Evolutionary conservation across 2,888 invertebrate genomes (phyloP), one percentile per base, ranked within the genome.

Genomic region (Pecten maximus): DNA sequence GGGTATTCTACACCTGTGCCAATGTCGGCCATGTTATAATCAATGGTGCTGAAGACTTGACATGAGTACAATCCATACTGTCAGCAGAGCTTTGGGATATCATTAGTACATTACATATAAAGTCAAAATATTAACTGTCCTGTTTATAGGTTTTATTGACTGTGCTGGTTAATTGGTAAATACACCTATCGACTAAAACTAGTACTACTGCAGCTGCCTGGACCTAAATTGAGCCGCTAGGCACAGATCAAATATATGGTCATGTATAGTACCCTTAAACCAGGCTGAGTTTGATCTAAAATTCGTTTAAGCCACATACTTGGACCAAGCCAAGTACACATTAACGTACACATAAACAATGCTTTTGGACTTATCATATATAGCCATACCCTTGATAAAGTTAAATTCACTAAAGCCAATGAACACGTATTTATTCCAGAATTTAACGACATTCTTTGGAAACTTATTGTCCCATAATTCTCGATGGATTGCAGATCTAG

Each of bases 61-160:
- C 23, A 60, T n/a, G 60, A n/a, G 2, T 35, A 35, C 19, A 28
- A 60, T 28, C 60, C 4, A 60, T 74, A 35, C 35, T 23, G 74
- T 74, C 6, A 74, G 35, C 74, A 74, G 23, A 10, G 74, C 35
- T 35, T 15, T 74, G 74, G 35, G 74, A 35, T 28, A 35, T 74
- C 74, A 74, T 74, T 35, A 44, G 44, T 44, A 44, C 44, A 44
- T 44, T 44, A 44, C 44, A 44, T 44, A 74, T 23, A 74, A 16
- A 60, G 60, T 60, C 60, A 74, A 74, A 74, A 74, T 74, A 74
- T 74, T 35, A 74, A 74, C 35, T 23, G 74, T 74, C 74, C 35
- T 15, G 74, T 74, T 74, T 74, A 74, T 74, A 74, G 74, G 35
- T 74, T 74, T 4, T 23, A 60, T 60, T 74, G 35, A 28, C 74